phyloP scores from a whole-genome alignment of 2,888 invertebrate species.

The Pheosia tremula region DNA sequence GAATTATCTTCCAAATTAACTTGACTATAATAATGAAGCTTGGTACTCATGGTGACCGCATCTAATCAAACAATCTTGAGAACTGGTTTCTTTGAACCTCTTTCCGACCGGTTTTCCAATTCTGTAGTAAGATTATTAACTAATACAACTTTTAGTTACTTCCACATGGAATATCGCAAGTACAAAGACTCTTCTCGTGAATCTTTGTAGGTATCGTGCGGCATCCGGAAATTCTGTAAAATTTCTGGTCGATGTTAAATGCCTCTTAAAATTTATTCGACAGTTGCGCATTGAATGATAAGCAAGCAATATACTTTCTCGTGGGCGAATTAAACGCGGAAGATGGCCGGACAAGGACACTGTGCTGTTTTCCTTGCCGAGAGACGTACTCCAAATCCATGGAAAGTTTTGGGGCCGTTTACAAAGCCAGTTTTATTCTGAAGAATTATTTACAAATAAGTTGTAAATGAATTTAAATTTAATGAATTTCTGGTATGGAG shows the following conservation, averaged over 20 bases:
- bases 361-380: slow-evolving; percentile 40
- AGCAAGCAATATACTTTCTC: slow-evolving; percentile 47
- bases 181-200: slow-evolving; percentile 7
- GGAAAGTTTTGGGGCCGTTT: no score
- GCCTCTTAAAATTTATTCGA: slow-evolving; percentile 31
- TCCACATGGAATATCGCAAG: slow-evolving; percentile 10
- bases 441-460: no score
- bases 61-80: slow-evolving; percentile 35
- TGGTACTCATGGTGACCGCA: slow-evolving; percentile 16
- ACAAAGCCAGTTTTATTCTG: no score
- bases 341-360: slow-evolving; percentile 47
- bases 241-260: slow-evolving; percentile 25
- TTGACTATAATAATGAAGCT: slow-evolving; percentile 27
- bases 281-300: slow-evolving; percentile 24
- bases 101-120: slow-evolving; percentile 30
- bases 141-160: slow-evolving; percentile 19
- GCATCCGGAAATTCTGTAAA: slow-evolving; percentile 28
- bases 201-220: slow-evolving; percentile 4
- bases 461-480: no score
- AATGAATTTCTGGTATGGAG: neutral
- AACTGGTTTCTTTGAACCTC: slow-evolving; percentile 29
- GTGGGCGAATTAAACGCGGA: slow-evolving; percentile 45
- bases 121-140: slow-evolving; percentile 16
- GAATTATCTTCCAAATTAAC: slow-evolving; percentile 1
- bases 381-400: slow-evolving; percentile 9